Evolutionary conservation across 2,797 vertebrate species (phyloP), one percentile per base, ranked within the genome.

Genomic region (Anguilla anguilla): DNA sequence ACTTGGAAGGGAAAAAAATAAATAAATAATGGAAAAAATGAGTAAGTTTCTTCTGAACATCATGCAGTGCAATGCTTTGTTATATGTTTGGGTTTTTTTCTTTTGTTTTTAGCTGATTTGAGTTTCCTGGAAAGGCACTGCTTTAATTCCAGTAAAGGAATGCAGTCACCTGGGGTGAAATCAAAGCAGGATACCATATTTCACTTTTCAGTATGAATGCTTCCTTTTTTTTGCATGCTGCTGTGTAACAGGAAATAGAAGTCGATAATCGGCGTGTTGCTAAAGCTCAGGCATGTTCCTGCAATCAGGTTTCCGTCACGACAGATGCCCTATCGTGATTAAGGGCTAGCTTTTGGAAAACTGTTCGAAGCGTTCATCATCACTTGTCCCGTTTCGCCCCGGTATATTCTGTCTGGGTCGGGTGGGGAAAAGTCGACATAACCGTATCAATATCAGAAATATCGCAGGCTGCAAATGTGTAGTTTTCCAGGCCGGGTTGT

Each of bases 21-120:
- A 91, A 92, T 89, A 86, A 86, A 96, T 96, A 96, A 88, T 96
- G 91, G 96, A 96, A 93, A 94, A 93, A 87, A 93, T 96, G 90
- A 95, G 96, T 96, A 95, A 95, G 92, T 15, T 31, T 57, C 88
- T 59, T 13, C 79, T 81, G 57, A 88, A 84, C 59, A 17, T 35
- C 59, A 43, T 17, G 28, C 28, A n/a, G 1, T 74, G 72, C 49
- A n/a, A 53, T 57, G 17, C 59, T 82, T 39, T 81, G 39, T 82
- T 39, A 46, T 22, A 25, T 4, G 7, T n/a, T 17, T 43, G 31
- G 31, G 6, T 9, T 51, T 82, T 51, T n/a, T 11, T 7, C 25
- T 28, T 28, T 69, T 28, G 1, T 28, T 28, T 69, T 69, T 11
- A 69, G 64, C 25, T 49, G 22, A 46, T 2, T 51, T 11, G 7